These are phyloP conservation scores for Drosophila albomicans DNA, from an alignment of 1,140 invertebrate species.

Conservation along the genomic window DNA sequence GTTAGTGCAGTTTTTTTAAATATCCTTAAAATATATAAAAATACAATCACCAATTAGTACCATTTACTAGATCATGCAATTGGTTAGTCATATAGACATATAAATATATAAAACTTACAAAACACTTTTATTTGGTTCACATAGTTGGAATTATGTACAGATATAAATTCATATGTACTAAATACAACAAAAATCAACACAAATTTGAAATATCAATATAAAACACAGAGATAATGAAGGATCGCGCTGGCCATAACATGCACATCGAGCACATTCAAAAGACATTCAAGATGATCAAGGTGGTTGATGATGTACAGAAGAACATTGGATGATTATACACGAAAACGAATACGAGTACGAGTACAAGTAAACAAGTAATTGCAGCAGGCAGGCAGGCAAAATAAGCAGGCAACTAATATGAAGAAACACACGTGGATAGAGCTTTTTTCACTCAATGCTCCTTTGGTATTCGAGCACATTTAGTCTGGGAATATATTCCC, in stretches of 20 bases:
- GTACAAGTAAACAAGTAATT: constrained; percentile 33
- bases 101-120: constrained; percentile 56
- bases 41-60: constrained; percentile 47
- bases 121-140: constrained; percentile 26
- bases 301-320: constrained; percentile 37
- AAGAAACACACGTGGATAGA: constrained; percentile 34
- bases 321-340: constrained; percentile 51
- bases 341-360: constrained; percentile 6
- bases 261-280: constrained; percentile 57
- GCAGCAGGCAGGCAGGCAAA: constrained; percentile 70
- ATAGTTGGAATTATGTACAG: constrained; percentile 35
- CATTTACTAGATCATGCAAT: constrained; percentile 43
- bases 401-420: constrained; percentile 76
- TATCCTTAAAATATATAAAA: constrained; percentile 11
- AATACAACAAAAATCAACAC: constrained; percentile 75
- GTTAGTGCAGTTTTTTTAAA: constrained; percentile 57
- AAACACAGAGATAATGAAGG: constrained; percentile 43
- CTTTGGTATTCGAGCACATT: constrained; percentile 39
- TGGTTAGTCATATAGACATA: constrained; percentile 10
- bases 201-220: constrained; percentile 21
- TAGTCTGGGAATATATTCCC: constrained; percentile 36
- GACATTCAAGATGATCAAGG: constrained; percentile 54
- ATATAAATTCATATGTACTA: constrained; percentile 61
- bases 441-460: constrained; percentile 25
- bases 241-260: constrained; percentile 57